Evolutionary conservation across 2,797 vertebrate genomes (phyloP).

Genomic region (Columba guinea): DNA sequence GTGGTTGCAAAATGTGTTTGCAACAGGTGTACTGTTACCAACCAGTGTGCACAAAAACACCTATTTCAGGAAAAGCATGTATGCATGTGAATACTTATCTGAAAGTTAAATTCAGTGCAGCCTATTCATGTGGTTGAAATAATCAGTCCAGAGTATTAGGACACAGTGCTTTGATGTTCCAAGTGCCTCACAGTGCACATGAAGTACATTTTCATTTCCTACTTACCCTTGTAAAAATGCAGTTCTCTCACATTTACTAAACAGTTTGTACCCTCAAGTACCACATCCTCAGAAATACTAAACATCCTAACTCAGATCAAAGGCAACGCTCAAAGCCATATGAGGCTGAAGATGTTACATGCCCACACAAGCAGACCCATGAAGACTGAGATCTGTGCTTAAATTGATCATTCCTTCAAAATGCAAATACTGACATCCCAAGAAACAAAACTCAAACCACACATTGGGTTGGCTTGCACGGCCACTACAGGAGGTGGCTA

Average conservation of each 20-base stretch:
- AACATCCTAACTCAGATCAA: background rate
- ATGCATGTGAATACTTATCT: background rate
- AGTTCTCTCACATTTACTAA: background rate
- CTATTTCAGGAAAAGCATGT: background rate
- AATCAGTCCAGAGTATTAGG: background rate
- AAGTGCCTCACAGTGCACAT: background rate
- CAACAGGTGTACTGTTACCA: background rate
- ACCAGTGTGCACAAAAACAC: background rate
- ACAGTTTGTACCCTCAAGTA: slow-evolving; percentile 1
- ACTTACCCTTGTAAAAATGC: slow-evolving; percentile 3
- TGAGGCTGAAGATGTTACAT: background rate
- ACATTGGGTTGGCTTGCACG: background rate
- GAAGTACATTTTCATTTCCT: background rate
- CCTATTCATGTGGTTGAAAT: background rate
- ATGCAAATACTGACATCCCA: background rate
- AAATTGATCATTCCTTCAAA: background rate
- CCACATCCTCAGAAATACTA: background rate
- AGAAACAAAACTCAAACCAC: background rate
- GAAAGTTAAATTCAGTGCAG: background rate
- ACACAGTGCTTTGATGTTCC: background rate
- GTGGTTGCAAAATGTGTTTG: background rate
- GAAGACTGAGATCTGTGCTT: background rate
- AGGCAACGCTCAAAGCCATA: background rate
- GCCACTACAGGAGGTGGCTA: background rate
- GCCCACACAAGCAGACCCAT: background rate